These are phyloP conservation scores for Mystacides longicornis DNA, from an alignment of 2,888 invertebrate species.

Conservation along the genomic window DNA sequence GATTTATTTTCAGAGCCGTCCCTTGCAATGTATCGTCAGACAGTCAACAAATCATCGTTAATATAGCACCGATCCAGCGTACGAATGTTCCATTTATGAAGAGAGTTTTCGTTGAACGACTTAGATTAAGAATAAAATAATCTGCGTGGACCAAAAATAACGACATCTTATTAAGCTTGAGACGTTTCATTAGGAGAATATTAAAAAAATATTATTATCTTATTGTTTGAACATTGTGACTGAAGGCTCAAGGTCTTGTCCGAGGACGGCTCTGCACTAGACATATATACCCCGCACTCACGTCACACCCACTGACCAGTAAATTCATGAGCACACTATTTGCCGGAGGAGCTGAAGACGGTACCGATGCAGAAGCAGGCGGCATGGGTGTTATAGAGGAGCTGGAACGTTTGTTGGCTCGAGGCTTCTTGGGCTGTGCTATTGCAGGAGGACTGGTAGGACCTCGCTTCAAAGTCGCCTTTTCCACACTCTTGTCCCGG, in stretches of 20 bases:
- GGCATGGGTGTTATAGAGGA: constrained; percentile 37
- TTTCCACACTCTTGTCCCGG: constrained; percentile 14
- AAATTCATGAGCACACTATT: constrained; percentile 90
- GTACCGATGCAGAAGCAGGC: constrained; percentile 33
- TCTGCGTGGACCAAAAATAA: not conserved
- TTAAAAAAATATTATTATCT: not conserved
- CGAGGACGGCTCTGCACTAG: constrained; percentile 62
- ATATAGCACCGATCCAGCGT: too few relatives aligned
- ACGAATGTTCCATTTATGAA: not conserved
- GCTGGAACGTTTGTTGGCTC: constrained; percentile 33
- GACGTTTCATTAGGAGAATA: not conserved
- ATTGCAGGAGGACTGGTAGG: constrained; percentile 14
- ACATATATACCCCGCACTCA: constrained; percentile 86
- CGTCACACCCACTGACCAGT: constrained; percentile 91
- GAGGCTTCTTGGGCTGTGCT: constrained; percentile 36
- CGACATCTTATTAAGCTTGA: not conserved
- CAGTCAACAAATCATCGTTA: too few relatives aligned
- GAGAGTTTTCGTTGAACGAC: not conserved
- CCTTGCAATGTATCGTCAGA: too few relatives aligned
- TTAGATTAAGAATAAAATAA: not conserved
- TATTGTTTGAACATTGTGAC: not conserved
- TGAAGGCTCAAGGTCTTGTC: constrained; percentile 19
- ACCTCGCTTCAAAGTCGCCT: constrained; percentile 21
- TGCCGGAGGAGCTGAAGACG: constrained; percentile 49
- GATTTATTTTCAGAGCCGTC: too few relatives aligned